These are phyloP conservation scores for Lottia scabra DNA, from an alignment of 2,888 invertebrate species.

Conservation along the genomic window DNA sequence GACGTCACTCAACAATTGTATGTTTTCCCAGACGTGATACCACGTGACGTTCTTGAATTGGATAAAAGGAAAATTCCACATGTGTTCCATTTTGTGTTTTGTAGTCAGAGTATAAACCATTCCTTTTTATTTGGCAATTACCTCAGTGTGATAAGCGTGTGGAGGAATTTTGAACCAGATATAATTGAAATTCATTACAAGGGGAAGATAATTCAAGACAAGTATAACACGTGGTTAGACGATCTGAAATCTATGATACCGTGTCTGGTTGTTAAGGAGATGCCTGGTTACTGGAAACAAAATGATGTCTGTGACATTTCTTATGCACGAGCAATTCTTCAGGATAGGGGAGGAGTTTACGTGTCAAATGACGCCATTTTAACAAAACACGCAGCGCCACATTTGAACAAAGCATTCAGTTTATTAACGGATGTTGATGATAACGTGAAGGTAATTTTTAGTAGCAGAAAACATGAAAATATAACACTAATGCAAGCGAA, in stretches of 20 bases:
- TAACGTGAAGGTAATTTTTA: conserved; percentile 4
- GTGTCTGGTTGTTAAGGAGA: conserved; percentile 34
- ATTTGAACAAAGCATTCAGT: conserved; percentile 27
- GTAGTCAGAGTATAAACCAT: conserved; percentile 31
- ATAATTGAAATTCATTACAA: conserved; percentile 50
- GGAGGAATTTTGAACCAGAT: conserved; percentile 56
- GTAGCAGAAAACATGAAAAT: neutral
- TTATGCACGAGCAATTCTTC: conserved; percentile 44
- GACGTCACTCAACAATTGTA: neutral
- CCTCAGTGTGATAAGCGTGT: conserved; percentile 57
- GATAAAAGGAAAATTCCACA: conserved; percentile 34
- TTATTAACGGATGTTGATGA: conserved; percentile 16
- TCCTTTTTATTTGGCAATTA: conserved; percentile 59
- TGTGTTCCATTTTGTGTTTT: conserved; percentile 59
- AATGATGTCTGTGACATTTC: conserved; percentile 34
- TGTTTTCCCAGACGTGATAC: neutral
- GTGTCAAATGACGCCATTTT: conserved; percentile 46
- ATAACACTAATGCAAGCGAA: neutral
- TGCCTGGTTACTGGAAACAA: conserved; percentile 40
- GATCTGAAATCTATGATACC: conserved; percentile 49
- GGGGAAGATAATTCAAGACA: conserved; percentile 29
- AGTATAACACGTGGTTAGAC: conserved; percentile 55
- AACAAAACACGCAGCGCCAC: conserved; percentile 23
- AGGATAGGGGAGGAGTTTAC: conserved; percentile 57
- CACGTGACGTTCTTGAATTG: conserved; percentile 26